Base-by-base conservation (phyloP, 2,797 vertebrate species). In the Typhlichthys eigenmanni region DNA sequence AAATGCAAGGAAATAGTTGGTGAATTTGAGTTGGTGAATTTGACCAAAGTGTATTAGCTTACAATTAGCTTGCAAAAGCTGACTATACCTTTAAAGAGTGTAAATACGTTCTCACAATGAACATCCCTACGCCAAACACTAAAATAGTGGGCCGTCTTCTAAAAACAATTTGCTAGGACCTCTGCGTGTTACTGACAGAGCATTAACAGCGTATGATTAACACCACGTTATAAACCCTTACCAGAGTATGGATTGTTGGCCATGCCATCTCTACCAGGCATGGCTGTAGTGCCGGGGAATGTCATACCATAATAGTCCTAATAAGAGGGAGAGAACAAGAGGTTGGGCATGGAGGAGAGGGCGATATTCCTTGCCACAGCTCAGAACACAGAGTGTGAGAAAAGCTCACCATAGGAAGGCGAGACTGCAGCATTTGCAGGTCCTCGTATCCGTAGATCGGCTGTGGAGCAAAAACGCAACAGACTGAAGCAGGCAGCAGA, bases 381-480 rank as follows among this genome's bases (percentile, higher is more conserved):
- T n/a, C 0, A 13, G 45, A 46, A 13, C n/a, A 3, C 1, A 48
- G 13, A 9, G 24, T 13, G 13, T 32, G 51, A 17, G 10, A 29
- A 63, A 54, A 47, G 24, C 95, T 94, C 82, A 98, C 97, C 94
- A 99, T 86, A n/a, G 96, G 97, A 68, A 99, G 90, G 62, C 96
- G 92, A 48, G 97, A 96, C 68, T 98, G 97, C 78, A 99, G 92
- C 95, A 99, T 96, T 84, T 98, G 97, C 73, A 99, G 90, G 68
- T 99, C 97, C 47, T 99, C 97, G 47, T 97, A 99, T 82, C 97
- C 95, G 64, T 99, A 99, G 81, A 99, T 97, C 92, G 97, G 95
- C 89, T 93, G 88, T 81, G 78, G 68, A 91, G 69, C 52, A 49
- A 88, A 69, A 45, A 63, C 1, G 56, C 38, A 19, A 4, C 32